Percentiles rank a stretch among this genome's conserved stretches.
phyloP scores from a whole-genome alignment of 2,888 invertebrate species.

The Agrotis segetum region DNA sequence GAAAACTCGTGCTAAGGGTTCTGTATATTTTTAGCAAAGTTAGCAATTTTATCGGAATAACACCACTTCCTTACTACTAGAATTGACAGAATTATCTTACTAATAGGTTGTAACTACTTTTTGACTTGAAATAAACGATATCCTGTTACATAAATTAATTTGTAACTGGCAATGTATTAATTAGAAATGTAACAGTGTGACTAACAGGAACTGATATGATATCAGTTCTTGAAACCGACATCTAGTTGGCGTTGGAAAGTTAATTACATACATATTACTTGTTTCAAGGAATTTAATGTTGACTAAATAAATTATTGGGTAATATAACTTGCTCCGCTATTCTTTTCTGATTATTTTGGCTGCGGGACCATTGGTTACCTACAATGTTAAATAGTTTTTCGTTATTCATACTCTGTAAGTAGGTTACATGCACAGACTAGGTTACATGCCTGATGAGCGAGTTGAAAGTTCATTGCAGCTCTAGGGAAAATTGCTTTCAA shows the following conservation, averaged over 20 bases:
- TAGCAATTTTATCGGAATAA: conserved; percentile 3
- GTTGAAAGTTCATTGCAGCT: too few relatives aligned
- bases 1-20: too few relatives aligned
- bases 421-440: too few relatives aligned
- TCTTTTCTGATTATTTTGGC: too few relatives aligned
- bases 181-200: conserved; percentile 36
- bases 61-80: neutral
- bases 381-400: too few relatives aligned
- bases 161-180: conserved; percentile 18
- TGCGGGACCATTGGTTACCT: too few relatives aligned
- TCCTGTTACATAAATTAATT: conserved; percentile 25
- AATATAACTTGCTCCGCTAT: neutral
- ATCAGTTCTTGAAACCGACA: conserved; percentile 44
- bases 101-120: conserved; percentile 1
- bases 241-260: conserved; percentile 20
- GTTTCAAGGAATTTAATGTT: conserved; percentile 19
- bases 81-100: conserved; percentile 19
- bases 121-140: conserved; percentile 14
- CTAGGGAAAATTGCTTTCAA: too few relatives aligned
- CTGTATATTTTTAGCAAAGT: neutral
- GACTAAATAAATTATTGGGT: conserved; percentile 2
- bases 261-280: conserved; percentile 17
- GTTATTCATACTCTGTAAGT: too few relatives aligned
- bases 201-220: conserved; percentile 60
- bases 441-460: too few relatives aligned